Percentiles rank a stretch among this genome's conserved stretches.
Conservation (phyloP, 2,113 vertebrate species). For the Oceanodroma tethys region DNA sequence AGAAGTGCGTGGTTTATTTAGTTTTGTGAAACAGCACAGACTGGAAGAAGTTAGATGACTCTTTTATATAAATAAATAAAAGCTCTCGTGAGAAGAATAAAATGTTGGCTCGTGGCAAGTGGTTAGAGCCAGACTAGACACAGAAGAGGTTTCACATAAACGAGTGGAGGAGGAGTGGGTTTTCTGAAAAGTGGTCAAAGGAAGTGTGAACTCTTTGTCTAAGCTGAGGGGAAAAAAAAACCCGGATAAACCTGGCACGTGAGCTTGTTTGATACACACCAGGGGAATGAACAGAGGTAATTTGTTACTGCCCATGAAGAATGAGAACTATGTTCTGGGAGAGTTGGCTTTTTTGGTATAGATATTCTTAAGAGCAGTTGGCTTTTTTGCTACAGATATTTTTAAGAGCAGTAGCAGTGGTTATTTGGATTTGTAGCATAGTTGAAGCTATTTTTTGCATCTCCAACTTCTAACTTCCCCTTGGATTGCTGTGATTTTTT, state of each 20-base stretch:
- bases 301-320: neutral
- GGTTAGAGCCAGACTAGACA: neutral
- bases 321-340: neutral
- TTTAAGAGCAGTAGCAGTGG: neutral
- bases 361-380: neutral
- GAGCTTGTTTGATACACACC: neutral
- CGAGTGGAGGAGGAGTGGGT: neutral
- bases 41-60: neutral
- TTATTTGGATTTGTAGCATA: neutral
- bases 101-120: neutral
- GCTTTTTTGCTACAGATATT: neutral
- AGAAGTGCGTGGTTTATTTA: neutral
- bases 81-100: neutral
- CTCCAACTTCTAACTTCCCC: neutral
- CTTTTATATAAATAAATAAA: slow-evolving; percentile 4
- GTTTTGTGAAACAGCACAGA: neutral
- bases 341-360: neutral
- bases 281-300: neutral
- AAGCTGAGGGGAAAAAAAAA: neutral
- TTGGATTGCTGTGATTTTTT: neutral
- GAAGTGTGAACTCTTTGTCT: neutral
- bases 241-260: neutral
- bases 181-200: neutral
- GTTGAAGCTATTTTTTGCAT: neutral
- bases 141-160: neutral